Evolutionary conservation across 2,797 vertebrate genomes (phyloP).

Genomic region (Artibeus jamaicensis): DNA sequence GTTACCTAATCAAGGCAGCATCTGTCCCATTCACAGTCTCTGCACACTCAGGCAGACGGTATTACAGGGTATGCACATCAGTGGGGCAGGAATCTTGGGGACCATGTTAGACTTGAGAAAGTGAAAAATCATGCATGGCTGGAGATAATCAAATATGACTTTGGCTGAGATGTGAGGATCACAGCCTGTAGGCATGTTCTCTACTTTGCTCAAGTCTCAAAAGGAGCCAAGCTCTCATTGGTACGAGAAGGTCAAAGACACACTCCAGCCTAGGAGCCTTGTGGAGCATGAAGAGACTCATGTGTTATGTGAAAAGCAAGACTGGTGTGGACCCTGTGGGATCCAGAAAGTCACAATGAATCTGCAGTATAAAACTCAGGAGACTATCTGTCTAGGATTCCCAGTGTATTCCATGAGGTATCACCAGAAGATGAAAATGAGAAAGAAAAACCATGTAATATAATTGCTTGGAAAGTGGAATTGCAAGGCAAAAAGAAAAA

Average conservation of each 20-base stretch:
- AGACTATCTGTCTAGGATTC: neutral
- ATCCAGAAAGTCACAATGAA: neutral
- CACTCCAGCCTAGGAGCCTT: neutral
- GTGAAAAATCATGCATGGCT: neutral
- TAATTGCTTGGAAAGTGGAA: neutral
- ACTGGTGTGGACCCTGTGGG: neutral
- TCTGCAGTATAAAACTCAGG: neutral
- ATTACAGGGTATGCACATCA: neutral
- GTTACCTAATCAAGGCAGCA: neutral
- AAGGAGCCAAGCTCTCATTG: neutral
- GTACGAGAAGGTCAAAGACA: neutral
- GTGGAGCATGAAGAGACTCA: neutral
- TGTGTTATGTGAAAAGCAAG: neutral
- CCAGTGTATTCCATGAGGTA: neutral
- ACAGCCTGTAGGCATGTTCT: neutral
- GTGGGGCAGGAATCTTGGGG: neutral
- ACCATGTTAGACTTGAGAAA: neutral
- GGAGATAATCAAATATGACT: neutral
- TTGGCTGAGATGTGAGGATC: neutral
- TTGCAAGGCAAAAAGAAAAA: conserved; percentile 14
- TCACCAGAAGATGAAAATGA: neutral
- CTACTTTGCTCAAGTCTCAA: neutral
- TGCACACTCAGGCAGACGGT: neutral
- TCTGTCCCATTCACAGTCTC: neutral
- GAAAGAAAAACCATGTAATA: neutral